phyloP scores from a whole-genome alignment of 2,888 invertebrate species.

The Actias luna region DNA sequence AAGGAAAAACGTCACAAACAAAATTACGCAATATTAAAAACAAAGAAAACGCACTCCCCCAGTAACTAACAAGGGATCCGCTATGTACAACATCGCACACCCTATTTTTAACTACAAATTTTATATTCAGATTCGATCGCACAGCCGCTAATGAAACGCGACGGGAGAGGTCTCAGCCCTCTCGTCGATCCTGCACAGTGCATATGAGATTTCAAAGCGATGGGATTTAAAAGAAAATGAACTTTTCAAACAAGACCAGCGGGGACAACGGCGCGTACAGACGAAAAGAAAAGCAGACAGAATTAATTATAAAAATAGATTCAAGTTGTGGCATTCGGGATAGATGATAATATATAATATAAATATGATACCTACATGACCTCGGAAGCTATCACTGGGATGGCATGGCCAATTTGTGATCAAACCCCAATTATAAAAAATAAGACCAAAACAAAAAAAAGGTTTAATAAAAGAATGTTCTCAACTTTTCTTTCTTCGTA shows the following conservation, averaged over 20 bases:
- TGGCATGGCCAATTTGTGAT: no score
- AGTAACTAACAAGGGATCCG: conserved; percentile 8
- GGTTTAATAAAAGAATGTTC: no score
- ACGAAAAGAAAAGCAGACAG: conserved; percentile 26
- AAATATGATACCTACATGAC: no score
- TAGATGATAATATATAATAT: no score
- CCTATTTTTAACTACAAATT: conserved; percentile 34
- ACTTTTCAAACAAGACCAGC: conserved; percentile 56
- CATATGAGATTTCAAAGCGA: conserved; percentile 62
- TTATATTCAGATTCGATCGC: conserved; percentile 53
- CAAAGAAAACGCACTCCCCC: neutral
- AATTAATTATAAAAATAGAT: neutral
- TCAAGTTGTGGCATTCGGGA: no score
- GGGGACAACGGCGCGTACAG: conserved; percentile 50
- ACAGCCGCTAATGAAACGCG: conserved; percentile 40
- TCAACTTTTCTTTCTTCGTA: no score
- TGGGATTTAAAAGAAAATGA: conserved; percentile 66
- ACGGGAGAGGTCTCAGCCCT: conserved; percentile 38
- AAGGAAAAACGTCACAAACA: no score
- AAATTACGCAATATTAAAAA: neutral
- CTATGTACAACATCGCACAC: conserved; percentile 17
- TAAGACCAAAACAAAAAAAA: no score
- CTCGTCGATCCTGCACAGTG: conserved; percentile 34
- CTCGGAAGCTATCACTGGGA: no score
- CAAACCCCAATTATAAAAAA: no score